Conservation (phyloP, 2,888 invertebrate species). For the Polyploca ridens region DNA sequence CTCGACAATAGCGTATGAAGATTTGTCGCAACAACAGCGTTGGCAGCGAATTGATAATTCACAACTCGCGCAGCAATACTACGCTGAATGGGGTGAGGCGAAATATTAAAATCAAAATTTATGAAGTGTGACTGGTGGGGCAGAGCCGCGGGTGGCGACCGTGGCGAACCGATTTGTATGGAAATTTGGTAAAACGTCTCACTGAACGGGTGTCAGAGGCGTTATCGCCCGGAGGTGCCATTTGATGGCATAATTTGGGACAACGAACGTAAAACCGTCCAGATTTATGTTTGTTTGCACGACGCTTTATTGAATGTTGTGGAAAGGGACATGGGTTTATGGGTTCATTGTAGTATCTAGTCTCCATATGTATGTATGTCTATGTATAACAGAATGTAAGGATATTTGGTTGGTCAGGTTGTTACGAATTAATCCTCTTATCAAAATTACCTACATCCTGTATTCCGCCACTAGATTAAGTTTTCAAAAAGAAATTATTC, state of each 20-base stretch:
- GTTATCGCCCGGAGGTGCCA: slow-evolving; percentile 64
- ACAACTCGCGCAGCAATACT: slow-evolving; percentile 38
- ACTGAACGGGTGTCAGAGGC: slow-evolving; percentile 55
- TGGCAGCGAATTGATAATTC: slow-evolving; percentile 26
- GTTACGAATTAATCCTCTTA: too few relatives aligned
- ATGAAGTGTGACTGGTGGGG: slow-evolving; percentile 71
- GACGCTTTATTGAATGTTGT: slow-evolving; percentile 74
- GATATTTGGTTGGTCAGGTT: not conserved
- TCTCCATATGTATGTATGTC: slow-evolving; percentile 32
- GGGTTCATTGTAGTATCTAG: slow-evolving; percentile 36
- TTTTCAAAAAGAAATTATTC: too few relatives aligned
- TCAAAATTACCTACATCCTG: too few relatives aligned
- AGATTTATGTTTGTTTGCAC: slow-evolving; percentile 76
- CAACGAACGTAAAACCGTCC: slow-evolving; percentile 69
- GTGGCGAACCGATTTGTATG: slow-evolving; percentile 82
- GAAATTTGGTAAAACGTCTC: slow-evolving; percentile 73
- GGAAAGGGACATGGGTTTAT: slow-evolving; percentile 66
- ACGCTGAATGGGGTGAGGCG: slow-evolving; percentile 44
- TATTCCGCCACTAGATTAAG: too few relatives aligned
- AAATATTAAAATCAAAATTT: slow-evolving; percentile 82
- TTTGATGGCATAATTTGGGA: slow-evolving; percentile 81
- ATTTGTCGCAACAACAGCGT: slow-evolving; percentile 46
- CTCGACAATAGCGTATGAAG: slow-evolving; percentile 35
- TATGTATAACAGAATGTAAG: slow-evolving; percentile 22
- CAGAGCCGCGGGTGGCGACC: slow-evolving; percentile 42